Percentiles rank a stretch among this genome's conserved stretches.
phyloP scores from a whole-genome alignment of 1,140 invertebrate species.

The Cyclargus thomasi region DNA sequence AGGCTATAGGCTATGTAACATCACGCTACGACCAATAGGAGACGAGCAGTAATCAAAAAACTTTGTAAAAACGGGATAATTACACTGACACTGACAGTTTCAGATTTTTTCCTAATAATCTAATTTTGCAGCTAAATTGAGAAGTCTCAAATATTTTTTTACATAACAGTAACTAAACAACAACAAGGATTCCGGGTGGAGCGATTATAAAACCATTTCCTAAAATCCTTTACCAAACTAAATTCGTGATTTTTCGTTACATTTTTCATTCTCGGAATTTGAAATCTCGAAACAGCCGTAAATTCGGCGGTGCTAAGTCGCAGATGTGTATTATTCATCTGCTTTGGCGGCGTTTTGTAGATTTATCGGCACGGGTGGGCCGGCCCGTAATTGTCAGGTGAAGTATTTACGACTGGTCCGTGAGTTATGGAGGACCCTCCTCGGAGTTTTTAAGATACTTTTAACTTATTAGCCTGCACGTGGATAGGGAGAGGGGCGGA shows the following conservation, averaged over 20 bases:
- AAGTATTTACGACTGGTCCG: conserved; percentile 37
- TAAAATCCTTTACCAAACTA: no score
- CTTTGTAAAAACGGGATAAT: no score
- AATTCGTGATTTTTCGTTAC: neutral
- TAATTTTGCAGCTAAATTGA: no score
- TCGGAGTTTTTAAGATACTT: conserved; percentile 2
- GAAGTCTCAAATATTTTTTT: no score
- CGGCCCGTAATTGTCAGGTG: conserved; percentile 44
- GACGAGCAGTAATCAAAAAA: no score
- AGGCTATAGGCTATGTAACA: no score
- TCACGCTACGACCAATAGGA: no score
- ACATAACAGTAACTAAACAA: no score
- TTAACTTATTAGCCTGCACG: neutral
- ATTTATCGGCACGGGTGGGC: conserved; percentile 19
- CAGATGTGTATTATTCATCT: conserved; percentile 12
- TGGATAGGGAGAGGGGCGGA: neutral
- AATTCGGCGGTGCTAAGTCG: neutral
- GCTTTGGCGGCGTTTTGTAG: conserved; percentile 16
- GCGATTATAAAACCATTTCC: no score
- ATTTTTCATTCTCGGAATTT: neutral
- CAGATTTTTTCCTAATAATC: no score
- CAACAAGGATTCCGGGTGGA: no score
- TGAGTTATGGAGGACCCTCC: conserved; percentile 8
- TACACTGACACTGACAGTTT: no score
- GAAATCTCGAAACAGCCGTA: neutral